Conservation (phyloP, 2,888 invertebrate species). For the Lasioglossum figueresi region DNA sequence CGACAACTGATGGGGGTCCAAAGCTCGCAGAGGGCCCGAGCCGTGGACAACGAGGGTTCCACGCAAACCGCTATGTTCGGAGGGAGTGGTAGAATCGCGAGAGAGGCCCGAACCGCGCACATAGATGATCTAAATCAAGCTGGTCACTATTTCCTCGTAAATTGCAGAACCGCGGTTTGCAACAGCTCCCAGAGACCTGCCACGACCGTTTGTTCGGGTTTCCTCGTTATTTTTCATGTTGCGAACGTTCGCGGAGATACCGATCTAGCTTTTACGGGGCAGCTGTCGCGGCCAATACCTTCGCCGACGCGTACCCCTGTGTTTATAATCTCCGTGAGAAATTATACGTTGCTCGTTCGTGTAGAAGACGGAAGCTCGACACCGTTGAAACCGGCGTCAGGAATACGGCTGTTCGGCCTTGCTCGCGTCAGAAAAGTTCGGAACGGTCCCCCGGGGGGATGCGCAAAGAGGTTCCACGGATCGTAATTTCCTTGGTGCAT, state of each 20-base stretch:
- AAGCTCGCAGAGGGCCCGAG: neutral
- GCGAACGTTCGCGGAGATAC: conserved; percentile 32
- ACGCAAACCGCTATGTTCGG: neutral
- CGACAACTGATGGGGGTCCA: neutral
- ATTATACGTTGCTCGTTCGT: conserved; percentile 37
- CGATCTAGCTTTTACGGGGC: conserved; percentile 43
- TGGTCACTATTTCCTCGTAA: conserved; percentile 18
- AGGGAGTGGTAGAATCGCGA: neutral
- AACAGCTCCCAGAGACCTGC: neutral
- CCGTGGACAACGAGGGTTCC: neutral
- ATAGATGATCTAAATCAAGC: neutral
- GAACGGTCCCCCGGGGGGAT: conserved; percentile 24
- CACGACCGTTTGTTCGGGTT: conserved; percentile 16
- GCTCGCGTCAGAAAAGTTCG: conserved; percentile 24
- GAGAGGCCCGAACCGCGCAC: neutral
- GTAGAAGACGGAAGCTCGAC: conserved; percentile 37
- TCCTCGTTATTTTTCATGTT: conserved; percentile 36
- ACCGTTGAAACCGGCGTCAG: conserved; percentile 38
- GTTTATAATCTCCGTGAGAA: conserved; percentile 53
- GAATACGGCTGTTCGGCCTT: conserved; percentile 16
- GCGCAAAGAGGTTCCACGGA: neutral
- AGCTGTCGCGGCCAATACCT: conserved; percentile 34
- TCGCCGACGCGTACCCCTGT: conserved; percentile 16
- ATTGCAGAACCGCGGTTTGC: conserved; percentile 13
- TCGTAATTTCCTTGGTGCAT: conserved; percentile 45